These are phyloP conservation scores for Triplophysa siluroides DNA, from an alignment of 2,113 vertebrate genomes.

Conservation along the genomic window DNA sequence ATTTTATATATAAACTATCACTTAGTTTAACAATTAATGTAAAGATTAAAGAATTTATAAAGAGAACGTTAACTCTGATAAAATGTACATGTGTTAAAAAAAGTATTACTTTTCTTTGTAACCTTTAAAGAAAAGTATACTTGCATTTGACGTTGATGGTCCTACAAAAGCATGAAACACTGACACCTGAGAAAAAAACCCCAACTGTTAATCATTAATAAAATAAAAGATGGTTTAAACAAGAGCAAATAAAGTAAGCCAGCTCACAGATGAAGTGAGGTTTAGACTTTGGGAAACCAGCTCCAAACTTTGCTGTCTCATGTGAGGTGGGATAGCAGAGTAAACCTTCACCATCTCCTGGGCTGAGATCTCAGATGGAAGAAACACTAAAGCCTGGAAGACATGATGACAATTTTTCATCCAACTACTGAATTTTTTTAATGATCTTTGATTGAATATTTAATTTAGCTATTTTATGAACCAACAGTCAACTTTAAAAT, in stretches of 20 bases:
- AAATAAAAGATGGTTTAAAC: neutral
- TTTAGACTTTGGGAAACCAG: conserved; percentile 15
- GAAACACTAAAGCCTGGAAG: conserved; percentile 31
- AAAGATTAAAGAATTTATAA: neutral
- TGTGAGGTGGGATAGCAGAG: conserved; percentile 33
- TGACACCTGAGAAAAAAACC: conserved; percentile 15
- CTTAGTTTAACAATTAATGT: too few species aligned
- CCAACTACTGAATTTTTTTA: too few species aligned
- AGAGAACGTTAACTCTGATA: too few species aligned
- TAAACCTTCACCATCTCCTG: conserved; percentile 39
- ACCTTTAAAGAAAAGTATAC: neutral
- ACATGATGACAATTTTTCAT: neutral
- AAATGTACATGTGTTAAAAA: too few species aligned
- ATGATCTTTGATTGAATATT: neutral
- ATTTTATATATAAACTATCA: neutral
- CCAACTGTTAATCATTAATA: neutral
- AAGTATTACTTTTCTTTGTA: neutral
- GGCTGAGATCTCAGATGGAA: conserved; percentile 15
- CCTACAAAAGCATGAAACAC: conserved; percentile 28
- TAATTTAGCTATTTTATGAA: too few species aligned
- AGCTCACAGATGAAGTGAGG: conserved; percentile 29
- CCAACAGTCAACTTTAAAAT: too few species aligned
- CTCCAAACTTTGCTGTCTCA: conserved; percentile 15
- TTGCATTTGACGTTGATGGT: conserved; percentile 24
- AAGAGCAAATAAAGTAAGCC: neutral